phyloP scores from a whole-genome alignment of 2,797 vertebrate species.

The Thamnophis elegans region DNA sequence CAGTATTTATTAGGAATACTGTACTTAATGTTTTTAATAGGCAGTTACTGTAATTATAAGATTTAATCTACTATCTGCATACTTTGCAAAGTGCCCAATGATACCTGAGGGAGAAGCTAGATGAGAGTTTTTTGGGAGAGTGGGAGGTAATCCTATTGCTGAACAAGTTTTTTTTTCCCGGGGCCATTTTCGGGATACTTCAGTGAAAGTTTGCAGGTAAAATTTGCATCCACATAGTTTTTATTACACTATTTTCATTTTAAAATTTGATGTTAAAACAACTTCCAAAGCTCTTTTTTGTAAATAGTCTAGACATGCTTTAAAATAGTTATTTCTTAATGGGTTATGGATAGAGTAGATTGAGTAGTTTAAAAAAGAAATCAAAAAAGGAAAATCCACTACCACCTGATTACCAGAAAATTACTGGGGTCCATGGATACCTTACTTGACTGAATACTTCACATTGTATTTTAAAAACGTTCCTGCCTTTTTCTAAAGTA shows the following conservation, averaged over 20 bases:
- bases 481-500: background rate
- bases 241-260: background rate
- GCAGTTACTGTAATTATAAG: background rate
- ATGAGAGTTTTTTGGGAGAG: background rate
- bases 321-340: background rate
- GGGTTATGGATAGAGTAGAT: background rate
- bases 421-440: background rate
- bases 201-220: background rate
- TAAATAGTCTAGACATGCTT: background rate
- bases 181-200: background rate
- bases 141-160: background rate
- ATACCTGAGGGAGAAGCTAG: background rate
- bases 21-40: slow-evolving; percentile 11
- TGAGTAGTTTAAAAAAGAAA: background rate
- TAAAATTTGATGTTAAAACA: background rate
- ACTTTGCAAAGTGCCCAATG: slow-evolving; percentile 2
- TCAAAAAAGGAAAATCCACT: background rate
- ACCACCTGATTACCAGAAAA: background rate
- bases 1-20: background rate
- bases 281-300: background rate
- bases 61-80: slow-evolving; percentile 17
- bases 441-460: background rate
- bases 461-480: background rate
- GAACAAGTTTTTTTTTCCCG: too few species aligned
- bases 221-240: background rate